Evolutionary conservation across 2,888 invertebrate genomes (phyloP), one percentile per base, ranked within the genome.

Genomic region (Anagyrus pseudococci): DNA sequence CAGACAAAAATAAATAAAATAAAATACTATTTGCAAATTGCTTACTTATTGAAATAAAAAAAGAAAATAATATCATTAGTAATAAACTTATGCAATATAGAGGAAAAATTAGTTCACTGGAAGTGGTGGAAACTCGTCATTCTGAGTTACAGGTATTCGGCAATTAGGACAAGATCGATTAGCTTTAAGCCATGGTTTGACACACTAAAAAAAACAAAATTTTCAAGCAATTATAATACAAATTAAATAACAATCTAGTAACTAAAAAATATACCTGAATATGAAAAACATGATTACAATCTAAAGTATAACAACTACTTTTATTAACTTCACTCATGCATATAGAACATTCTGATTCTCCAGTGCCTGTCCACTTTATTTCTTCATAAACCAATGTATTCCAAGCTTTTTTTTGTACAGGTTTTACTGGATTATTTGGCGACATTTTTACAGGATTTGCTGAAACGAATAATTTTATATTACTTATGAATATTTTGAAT

Each of bases 61-160:
- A 37, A 49, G 20, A 23, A 56, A 43, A n/a, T 33, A 48, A 46
- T 55, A 17, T 53, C 33, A 25, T n/a, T 37, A 46, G 4, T 29
- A 29, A 29, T 20, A 17, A 37, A 40, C n/a, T 41, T 47, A 46
- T 29, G 53, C 26, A n/a, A 41, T 52, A 19, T 41, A 26, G 29
- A 48, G 47, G n/a, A 43, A 61, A 44, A 40, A 40, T 23, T 46
- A 41, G 17, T 41, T 33, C 17, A 43, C 62, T n/a, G 65, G 67
- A 22, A 76, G 64, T 13, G 75, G 73, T 17, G 75, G 75, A 59
- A 71, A 75, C 20, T 76, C 73, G 17, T 73, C 70, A 56, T 74
- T 71, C 17, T 73, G 63, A 7, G 68, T 71, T n/a, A 69, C 67
- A 44, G 65, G 68, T 1, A 67, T 41, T 6, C 72, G 67, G 49